phyloP scores from a whole-genome alignment of 92 coral and sea anemone genomes.

The Ricordea florida region DNA sequence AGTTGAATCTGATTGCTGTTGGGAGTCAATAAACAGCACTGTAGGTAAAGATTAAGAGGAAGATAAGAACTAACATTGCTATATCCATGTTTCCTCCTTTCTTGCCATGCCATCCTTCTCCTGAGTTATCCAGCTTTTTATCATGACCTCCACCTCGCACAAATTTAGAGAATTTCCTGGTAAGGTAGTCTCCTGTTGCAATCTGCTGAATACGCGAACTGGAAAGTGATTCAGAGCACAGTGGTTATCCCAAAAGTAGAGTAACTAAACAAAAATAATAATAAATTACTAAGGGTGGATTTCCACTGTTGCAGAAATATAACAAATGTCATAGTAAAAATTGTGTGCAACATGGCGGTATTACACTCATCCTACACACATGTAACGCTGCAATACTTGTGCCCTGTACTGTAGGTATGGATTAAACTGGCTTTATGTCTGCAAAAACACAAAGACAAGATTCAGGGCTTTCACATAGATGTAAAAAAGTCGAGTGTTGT shows the following conservation, averaged over 20 bases:
- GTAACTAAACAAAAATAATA: background rate
- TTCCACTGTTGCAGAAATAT: too few species aligned
- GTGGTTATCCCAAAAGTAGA: background rate
- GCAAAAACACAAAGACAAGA: too few species aligned
- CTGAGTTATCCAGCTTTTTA: constrained; percentile 38
- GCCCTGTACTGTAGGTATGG: too few species aligned
- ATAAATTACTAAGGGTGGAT: background rate
- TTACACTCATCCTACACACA: too few species aligned
- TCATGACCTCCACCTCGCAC: constrained; percentile 57
- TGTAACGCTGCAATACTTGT: too few species aligned
- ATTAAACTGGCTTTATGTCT: too few species aligned
- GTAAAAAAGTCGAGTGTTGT: too few species aligned
- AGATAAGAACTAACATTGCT: constrained; percentile 23
- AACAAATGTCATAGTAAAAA: too few species aligned
- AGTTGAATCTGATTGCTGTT: too few species aligned
- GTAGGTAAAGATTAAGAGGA: background rate
- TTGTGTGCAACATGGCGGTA: too few species aligned
- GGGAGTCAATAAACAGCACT: background rate
- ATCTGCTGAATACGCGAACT: constrained; percentile 57
- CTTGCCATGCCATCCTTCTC: constrained; percentile 73
- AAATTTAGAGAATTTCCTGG: constrained; percentile 40
- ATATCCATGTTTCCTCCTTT: constrained; percentile 65
- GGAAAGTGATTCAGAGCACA: background rate
- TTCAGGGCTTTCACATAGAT: too few species aligned
- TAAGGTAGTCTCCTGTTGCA: constrained; percentile 64